These are phyloP conservation scores for Drosophila setosimentum DNA, from an alignment of 2,888 invertebrate genomes.

Conservation along the genomic window DNA sequence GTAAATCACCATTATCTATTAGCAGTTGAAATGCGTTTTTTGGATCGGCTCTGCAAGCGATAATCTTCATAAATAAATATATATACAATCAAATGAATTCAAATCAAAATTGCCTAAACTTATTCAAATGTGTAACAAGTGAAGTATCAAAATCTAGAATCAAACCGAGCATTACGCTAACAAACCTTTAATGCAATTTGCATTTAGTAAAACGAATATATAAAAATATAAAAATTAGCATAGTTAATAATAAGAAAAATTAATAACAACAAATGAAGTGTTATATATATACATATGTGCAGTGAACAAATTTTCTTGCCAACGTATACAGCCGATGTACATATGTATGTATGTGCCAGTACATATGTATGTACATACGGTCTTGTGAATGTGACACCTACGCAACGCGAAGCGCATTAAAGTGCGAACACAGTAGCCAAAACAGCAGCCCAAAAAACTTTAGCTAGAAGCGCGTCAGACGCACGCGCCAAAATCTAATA, in stretches of 20 bases:
- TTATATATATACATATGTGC: conserved; percentile 16
- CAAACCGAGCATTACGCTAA: not conserved
- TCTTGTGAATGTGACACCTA: conserved; percentile 60
- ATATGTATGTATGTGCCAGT: conserved; percentile 43
- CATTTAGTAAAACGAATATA: not conserved
- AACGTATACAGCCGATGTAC: conserved; percentile 51
- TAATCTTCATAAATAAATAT: conserved; percentile 6
- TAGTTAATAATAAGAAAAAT: conserved; percentile 22
- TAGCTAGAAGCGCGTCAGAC: conserved; percentile 36
- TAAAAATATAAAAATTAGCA: conserved; percentile 5
- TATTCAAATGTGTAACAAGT: conserved; percentile 37
- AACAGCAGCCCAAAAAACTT: conserved; percentile 28
- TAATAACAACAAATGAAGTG: conserved; percentile 7
- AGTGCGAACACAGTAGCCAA: conserved; percentile 47
- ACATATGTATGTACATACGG: conserved; percentile 47
- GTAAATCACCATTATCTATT: conserved; percentile 35
- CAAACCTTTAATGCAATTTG: conserved; percentile 28
- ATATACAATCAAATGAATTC: conserved; percentile 1
- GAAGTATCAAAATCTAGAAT: not conserved
- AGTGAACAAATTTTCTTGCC: conserved; percentile 27
- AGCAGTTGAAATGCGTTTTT: conserved; percentile 16
- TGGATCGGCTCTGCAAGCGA: conserved; percentile 4
- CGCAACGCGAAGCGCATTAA: conserved; percentile 65
- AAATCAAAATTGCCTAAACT: not conserved
- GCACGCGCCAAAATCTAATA: conserved; percentile 55